Evolutionary conservation across 2,888 invertebrate species (phyloP), one percentile per base, ranked within the genome.

Genomic region (Drosophila eohydei): DNA sequence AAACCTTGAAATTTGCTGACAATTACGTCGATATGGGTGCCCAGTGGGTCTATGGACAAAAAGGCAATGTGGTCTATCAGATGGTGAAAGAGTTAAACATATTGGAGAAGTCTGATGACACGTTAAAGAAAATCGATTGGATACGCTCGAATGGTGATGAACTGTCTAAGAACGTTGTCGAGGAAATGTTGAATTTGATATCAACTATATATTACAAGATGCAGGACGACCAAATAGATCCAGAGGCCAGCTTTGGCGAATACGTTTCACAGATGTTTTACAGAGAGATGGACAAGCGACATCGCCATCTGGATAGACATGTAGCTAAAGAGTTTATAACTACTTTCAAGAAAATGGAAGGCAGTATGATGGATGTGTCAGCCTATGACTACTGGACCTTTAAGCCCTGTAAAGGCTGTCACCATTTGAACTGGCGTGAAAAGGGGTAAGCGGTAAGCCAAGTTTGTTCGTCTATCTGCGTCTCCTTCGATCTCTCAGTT

Each of bases 21-120:
- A 94, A 93, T 70, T 91, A 94, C 8, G 92, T 96, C 1, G 96
- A 96, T 88, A 83, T 96, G 52, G 96, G 96, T 2, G 96, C 96
- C 51, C 89, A 89, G 57, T 89, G 89, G 88, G 77, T 81, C 6
- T 95, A 96, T 79, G 96, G 96, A 0, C 95, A 96, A 89, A 92
- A 94, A 83, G 93, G 93, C 60, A 95, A 95, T 91, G 80, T 94
- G 34, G 94, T 95, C 0, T 95, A 93, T 83, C 92, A 94, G 52
- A 89, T 95, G 70, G 94, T 94, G 0, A 93, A 65, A 8, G 67
- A 74, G 0, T 30, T 64, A 0, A 54, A 80, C 58, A 4, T 75
- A 34, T 8, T 90, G n/a, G 81, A 74, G 0, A 41, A 77, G 0
- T 56, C 83, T 1, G 16, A 28, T 0, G 62, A 77, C 4, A 41